Base-by-base conservation (phyloP, 2,797 vertebrate species). In the Parauchenoglanis punctatus region DNA sequence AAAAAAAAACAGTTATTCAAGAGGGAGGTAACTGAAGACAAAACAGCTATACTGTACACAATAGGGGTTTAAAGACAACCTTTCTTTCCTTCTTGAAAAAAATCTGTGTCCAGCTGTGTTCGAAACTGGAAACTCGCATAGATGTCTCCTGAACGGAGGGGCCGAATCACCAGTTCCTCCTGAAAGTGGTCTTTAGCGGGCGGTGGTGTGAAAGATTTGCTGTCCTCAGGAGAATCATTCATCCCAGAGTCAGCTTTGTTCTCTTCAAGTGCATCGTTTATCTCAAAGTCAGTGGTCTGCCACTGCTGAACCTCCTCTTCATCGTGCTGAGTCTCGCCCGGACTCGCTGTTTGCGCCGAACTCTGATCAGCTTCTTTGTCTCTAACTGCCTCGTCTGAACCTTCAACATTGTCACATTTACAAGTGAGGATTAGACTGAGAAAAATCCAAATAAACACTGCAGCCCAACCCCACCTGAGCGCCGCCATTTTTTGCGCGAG, bases 61-160 rank as follows among this genome's bases (percentile, higher is more conserved):
- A 25, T 31, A 35, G 46, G 59, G 40, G 40, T 10, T 0, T 17
- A 82, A 72, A 15, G 0, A 73, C 54, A 61, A 97, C 97, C 97
- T 94, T 95, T 96, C 81, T 95, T 95, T 77, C 92, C 95, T 84
- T 93, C 93, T 88, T 96, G 92, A 20, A 89, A 70, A 72, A 92
- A 89, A 87, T 98, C 97, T 0, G 96, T 96, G 78, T 99, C 96
- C 97, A 97, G 98, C 31, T 96, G 93, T 20, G 97, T 98, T 80
- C 97, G 96, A 92, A 99, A 99, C 94, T 99, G 98, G 93, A 99
- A 99, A 59, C 96, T 97, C 61, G 97, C 96, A 86, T 98, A 98
- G 56, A 99, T 94, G 85, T 98, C 97, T 31, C 97, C 98, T 0
- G 96, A 97, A 12, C 96, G 95, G 35, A 98, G 94, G 4, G 97